These are phyloP conservation scores for Sinocyclocheilus maitianheensis DNA, from an alignment of 2,113 vertebrate genomes.

Conservation along the genomic window DNA sequence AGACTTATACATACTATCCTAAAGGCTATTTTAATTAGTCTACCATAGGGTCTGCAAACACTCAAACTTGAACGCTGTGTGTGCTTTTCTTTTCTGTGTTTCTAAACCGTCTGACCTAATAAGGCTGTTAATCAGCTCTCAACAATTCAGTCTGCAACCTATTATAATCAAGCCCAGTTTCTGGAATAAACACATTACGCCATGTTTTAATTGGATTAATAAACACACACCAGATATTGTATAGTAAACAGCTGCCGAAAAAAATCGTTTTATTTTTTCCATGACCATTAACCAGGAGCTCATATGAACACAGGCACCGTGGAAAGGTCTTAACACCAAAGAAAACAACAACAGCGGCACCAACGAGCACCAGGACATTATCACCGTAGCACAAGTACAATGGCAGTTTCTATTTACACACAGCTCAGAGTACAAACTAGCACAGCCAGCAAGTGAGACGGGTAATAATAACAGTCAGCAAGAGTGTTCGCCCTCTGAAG, in stretches of 20 bases:
- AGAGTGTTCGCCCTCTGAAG: slow-evolving; percentile 55
- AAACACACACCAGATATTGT: slow-evolving; percentile 40
- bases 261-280: slow-evolving; percentile 68
- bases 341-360: slow-evolving; percentile 71
- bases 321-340: slow-evolving; percentile 70
- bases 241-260: slow-evolving; percentile 76
- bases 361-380: slow-evolving; percentile 66
- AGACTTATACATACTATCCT: not conserved
- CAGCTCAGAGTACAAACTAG: slow-evolving; percentile 53
- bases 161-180: slow-evolving; percentile 27
- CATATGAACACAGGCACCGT: slow-evolving; percentile 58
- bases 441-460: slow-evolving; percentile 57
- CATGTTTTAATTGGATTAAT: slow-evolving; percentile 2
- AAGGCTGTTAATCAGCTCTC: not conserved
- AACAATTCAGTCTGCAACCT: not conserved
- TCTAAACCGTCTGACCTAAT: slow-evolving; percentile 18
- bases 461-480: slow-evolving; percentile 75
- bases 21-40: not conserved
- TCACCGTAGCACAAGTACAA: slow-evolving; percentile 65
- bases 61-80: not conserved
- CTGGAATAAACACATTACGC: not conserved
- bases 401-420: slow-evolving; percentile 70
- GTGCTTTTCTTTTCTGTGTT: not conserved
- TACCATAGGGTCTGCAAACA: not conserved
- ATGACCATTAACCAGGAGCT: slow-evolving; percentile 60